Evolutionary conservation across 2,888 invertebrate species (phyloP).

Genomic region (Caenorhabditis sulstoni): DNA sequence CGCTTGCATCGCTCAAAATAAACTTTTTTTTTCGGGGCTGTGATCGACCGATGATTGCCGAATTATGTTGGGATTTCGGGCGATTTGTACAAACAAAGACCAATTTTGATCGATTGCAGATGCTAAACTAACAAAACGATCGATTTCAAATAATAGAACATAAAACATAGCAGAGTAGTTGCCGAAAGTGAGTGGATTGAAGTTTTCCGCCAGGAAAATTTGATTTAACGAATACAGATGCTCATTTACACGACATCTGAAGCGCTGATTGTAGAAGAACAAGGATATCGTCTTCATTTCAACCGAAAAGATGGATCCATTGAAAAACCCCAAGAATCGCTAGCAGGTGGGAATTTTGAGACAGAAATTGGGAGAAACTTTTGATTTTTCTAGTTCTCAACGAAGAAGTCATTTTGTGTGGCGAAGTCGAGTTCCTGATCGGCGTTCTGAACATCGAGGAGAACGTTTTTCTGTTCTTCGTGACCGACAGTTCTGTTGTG

Average conservation of each 20-base stretch:
- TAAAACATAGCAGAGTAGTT: background rate
- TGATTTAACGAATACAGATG: slow-evolving; percentile 35
- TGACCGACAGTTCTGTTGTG: slow-evolving; percentile 63
- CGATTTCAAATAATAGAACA: too few species aligned
- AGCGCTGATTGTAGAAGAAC: slow-evolving; percentile 41
- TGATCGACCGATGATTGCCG: too few species aligned
- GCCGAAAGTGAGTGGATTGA: slow-evolving; percentile 8
- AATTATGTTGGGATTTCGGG: slow-evolving; percentile 23
- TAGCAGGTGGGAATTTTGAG: background rate
- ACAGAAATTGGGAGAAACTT: too few species aligned
- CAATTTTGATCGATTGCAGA: slow-evolving; percentile 28
- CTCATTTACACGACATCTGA: slow-evolving; percentile 42
- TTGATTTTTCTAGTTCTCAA: slow-evolving; percentile 18
- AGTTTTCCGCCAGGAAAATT: background rate
- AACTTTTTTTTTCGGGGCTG: slow-evolving; percentile 14
- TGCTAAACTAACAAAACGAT: slow-evolving; percentile 38
- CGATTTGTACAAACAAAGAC: slow-evolving; percentile 49
- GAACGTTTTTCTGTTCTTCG: slow-evolving; percentile 65
- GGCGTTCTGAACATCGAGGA: slow-evolving; percentile 66
- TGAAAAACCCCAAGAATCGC: slow-evolving; percentile 16
- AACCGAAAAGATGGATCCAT: slow-evolving; percentile 37
- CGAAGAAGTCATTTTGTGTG: slow-evolving; percentile 33
- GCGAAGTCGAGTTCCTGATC: slow-evolving; percentile 68
- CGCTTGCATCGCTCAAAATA: slow-evolving; percentile 13
- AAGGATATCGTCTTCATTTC: slow-evolving; percentile 38